Evolutionary conservation across 2,113 vertebrate genomes (phyloP).

Genomic region (Brachirus orientalis): DNA sequence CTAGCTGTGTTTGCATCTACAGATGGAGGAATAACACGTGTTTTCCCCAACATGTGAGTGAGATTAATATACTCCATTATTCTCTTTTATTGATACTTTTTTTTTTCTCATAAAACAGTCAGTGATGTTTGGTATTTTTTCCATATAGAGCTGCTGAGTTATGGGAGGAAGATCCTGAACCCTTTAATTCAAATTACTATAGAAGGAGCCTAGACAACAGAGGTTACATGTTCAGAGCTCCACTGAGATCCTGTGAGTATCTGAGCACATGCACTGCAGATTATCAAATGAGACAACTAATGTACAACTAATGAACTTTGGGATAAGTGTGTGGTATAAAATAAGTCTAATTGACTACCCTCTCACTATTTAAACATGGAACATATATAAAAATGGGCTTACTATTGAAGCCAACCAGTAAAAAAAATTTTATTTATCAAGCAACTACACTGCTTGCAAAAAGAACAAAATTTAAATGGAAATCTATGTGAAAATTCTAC

Average conservation of each 20-base stretch:
- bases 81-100: neutral
- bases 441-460: too few species aligned
- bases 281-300: neutral
- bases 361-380: neutral
- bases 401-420: too few species aligned
- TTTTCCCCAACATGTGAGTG: constrained; percentile 96
- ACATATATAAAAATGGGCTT: too few species aligned
- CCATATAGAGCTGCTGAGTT: constrained; percentile 90
- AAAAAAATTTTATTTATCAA: too few species aligned
- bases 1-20: constrained; percentile 96
- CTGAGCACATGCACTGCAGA: too few species aligned
- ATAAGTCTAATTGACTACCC: too few species aligned
- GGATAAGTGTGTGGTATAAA: neutral
- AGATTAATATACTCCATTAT: neutral
- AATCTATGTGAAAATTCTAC: too few species aligned
- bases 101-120: neutral
- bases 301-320: neutral
- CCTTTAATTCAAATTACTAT: constrained; percentile 95
- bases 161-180: constrained; percentile 95
- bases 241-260: constrained; percentile 86
- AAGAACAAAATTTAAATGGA: too few species aligned
- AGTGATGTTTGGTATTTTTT: constrained; percentile 21
- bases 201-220: constrained; percentile 94
- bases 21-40: constrained; percentile 92
- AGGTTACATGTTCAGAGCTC: constrained; percentile 94